phyloP scores from a whole-genome alignment of 2,888 invertebrate genomes.

The Macrosiphum euphorbiae region DNA sequence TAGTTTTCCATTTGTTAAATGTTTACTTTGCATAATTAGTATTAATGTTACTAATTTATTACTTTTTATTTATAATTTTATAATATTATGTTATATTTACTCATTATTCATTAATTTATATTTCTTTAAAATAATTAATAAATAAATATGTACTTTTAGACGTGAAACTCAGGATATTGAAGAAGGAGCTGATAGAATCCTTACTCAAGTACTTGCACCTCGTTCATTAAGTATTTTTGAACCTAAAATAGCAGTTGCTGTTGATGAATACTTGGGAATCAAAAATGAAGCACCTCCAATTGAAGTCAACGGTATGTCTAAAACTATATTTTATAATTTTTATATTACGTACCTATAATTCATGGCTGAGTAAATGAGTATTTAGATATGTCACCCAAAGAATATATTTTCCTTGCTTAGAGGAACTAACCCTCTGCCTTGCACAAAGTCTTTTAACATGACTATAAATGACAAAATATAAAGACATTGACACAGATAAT shows the following conservation, averaged over 20 bases:
- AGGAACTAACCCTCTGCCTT: no score
- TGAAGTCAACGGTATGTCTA: conserved; percentile 41
- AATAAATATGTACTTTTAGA: conserved; percentile 23
- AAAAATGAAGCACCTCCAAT: conserved; percentile 14
- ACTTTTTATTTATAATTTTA: neutral
- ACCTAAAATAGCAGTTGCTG: conserved; percentile 40
- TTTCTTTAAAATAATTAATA: neutral
- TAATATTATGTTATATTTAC: neutral
- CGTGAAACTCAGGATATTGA: conserved; percentile 47
- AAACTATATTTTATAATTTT: neutral
- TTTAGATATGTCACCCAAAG: neutral
- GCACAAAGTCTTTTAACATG: neutral
- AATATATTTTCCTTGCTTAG: neutral
- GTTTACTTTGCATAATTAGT: neutral
- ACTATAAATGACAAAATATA: neutral
- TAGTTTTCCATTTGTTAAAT: neutral
- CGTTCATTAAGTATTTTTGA: conserved; percentile 41
- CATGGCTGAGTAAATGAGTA: neutral
- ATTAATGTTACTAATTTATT: neutral
- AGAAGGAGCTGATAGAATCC: conserved; percentile 57
- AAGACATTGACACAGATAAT: neutral
- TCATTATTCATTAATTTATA: neutral
- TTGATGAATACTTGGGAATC: conserved; percentile 54
- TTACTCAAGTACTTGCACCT: conserved; percentile 43
- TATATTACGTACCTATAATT: neutral